These are phyloP conservation scores for Aythya fuligula DNA, from an alignment of 2,797 vertebrate species.

Conservation along the genomic window DNA sequence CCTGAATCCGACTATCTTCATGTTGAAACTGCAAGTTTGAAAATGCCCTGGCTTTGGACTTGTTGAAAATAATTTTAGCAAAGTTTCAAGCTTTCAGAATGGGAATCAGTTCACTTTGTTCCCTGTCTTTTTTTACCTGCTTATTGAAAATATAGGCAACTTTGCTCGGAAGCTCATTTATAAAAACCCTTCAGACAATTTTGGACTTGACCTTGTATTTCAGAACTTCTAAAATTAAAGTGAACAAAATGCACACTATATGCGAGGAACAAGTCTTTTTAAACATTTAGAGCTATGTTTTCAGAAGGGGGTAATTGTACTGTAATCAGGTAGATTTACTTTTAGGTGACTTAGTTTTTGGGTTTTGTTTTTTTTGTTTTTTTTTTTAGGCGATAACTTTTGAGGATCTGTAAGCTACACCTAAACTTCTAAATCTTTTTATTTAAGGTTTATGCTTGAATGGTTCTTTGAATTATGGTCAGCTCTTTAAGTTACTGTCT, in stretches of 20 bases:
- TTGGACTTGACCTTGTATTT: not conserved
- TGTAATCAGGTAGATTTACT: not conserved
- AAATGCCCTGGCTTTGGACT: not conserved
- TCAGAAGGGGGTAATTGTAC: not conserved
- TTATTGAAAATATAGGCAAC: not conserved
- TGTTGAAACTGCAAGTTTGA: not conserved
- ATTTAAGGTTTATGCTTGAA: not conserved
- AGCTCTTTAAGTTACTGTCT: not conserved
- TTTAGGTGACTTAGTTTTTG: too few species aligned
- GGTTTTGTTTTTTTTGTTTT: too few species aligned
- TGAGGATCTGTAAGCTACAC: not conserved
- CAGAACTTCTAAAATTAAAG: not conserved
- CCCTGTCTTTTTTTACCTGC: not conserved
- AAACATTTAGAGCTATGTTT: not conserved
- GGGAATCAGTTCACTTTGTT: not conserved
- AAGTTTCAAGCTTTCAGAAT: not conserved
- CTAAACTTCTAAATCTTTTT: not conserved
- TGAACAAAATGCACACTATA: not conserved
- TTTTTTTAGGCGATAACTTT: not conserved
- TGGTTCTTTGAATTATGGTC: not conserved
- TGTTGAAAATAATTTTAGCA: not conserved
- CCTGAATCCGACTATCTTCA: not conserved
- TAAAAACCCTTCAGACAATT: not conserved
- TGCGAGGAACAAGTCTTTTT: not conserved
- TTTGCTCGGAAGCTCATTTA: not conserved